Evolutionary conservation across 2,888 invertebrate species (phyloP).

Genomic region (Zootermopsis nevadensis): DNA sequence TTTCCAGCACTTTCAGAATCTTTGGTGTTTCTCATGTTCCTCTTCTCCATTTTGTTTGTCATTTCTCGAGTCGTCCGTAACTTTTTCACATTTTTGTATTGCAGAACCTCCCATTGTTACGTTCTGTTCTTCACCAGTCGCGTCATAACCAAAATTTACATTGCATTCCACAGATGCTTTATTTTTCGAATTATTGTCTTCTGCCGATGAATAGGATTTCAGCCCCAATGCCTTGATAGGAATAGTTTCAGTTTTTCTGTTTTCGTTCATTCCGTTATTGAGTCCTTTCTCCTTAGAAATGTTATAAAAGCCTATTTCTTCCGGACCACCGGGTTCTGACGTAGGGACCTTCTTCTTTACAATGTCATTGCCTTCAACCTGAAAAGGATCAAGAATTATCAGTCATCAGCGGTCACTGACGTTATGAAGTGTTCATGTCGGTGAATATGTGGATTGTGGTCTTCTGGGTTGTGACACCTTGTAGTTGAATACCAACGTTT

Average conservation of each 20-base stretch:
- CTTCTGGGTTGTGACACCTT: too few relatives aligned
- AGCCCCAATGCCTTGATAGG: background rate
- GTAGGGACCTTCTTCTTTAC: conserved; percentile 65
- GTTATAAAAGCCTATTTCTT: conserved; percentile 52
- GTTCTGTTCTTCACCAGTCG: too few relatives aligned
- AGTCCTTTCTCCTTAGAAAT: background rate
- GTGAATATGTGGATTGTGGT: too few relatives aligned
- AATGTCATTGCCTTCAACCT: conserved; percentile 68
- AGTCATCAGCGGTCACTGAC: too few relatives aligned
- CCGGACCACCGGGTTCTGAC: conserved; percentile 59
- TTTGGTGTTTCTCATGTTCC: background rate
- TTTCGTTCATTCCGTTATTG: background rate
- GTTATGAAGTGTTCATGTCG: too few relatives aligned
- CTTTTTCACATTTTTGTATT: background rate
- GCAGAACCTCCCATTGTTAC: too few relatives aligned
- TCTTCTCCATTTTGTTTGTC: background rate
- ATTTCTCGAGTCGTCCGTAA: background rate
- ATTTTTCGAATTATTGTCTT: background rate
- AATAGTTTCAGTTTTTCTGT: background rate
- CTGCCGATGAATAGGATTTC: background rate
- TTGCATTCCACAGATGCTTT: background rate
- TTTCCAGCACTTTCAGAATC: background rate
- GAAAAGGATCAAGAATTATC: background rate
- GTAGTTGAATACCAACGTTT: too few relatives aligned
- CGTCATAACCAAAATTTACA: background rate